Evolutionary conservation across 2,797 vertebrate species (phyloP).

Genomic region (Scolopax bukidnonensis): DNA sequence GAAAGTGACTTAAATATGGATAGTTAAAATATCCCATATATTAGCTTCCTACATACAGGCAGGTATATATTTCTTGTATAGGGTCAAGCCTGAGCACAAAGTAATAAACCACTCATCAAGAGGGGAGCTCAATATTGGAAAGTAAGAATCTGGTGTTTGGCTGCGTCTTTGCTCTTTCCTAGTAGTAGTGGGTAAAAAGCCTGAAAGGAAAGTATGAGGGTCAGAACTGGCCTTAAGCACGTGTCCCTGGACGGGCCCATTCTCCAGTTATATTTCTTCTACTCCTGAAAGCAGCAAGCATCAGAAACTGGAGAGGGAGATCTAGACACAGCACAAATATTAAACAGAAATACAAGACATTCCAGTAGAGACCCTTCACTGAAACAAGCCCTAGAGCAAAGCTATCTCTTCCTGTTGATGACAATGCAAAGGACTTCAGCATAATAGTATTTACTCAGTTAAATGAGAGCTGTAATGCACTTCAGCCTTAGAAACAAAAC

Average conservation of each 20-base stretch:
- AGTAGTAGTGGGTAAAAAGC: not conserved
- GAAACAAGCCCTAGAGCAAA: constrained; percentile 29
- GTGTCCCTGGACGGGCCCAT: not conserved
- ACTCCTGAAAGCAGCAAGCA: not conserved
- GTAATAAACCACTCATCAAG: not conserved
- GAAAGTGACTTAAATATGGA: not conserved
- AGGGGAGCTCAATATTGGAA: not conserved
- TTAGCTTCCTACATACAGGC: not conserved
- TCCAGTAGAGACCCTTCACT: not conserved
- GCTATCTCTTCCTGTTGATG: constrained; percentile 8
- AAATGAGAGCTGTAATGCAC: constrained; percentile 35
- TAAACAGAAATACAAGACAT: constrained; percentile 9
- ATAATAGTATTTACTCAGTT: constrained; percentile 40
- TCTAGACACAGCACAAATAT: not conserved
- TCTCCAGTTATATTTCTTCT: not conserved
- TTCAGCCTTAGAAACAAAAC: constrained; percentile 42
- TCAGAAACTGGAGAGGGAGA: not conserved
- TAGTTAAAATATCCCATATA: not conserved
- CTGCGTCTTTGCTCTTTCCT: not conserved
- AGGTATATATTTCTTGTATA: not conserved
- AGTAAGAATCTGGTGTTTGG: not conserved
- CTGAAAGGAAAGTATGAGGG: not conserved
- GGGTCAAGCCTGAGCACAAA: not conserved
- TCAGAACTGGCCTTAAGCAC: not conserved
- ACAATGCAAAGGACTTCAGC: constrained; percentile 30